Evolutionary conservation across 2,888 invertebrate species (phyloP).

Genomic region (Cryptus armator): DNA sequence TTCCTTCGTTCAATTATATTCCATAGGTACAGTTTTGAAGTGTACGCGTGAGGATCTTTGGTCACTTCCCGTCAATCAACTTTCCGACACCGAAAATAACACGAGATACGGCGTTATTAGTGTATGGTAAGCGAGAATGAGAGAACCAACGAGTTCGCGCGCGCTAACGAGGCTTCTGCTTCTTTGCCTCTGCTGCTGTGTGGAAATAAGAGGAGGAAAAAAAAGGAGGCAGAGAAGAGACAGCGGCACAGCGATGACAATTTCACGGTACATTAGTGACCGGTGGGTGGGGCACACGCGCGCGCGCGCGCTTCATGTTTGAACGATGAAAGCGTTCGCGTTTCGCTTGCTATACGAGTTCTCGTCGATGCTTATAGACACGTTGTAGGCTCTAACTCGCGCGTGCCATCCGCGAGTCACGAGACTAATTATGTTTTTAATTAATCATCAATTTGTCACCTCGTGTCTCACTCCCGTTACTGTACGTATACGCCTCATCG

Average conservation of each 20-base stretch:
- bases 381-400: constrained; percentile 54
- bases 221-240: constrained; percentile 62
- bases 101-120: constrained; percentile 50
- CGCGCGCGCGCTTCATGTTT: constrained; percentile 26
- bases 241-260: constrained; percentile 78
- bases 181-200: constrained; percentile 36
- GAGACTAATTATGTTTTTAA: constrained; percentile 84
- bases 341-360: not conserved
- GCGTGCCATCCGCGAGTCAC: constrained; percentile 56
- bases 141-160: constrained; percentile 56
- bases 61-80: constrained; percentile 60
- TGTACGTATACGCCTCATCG: constrained; percentile 38
- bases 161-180: constrained; percentile 65
- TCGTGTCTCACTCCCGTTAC: constrained; percentile 63
- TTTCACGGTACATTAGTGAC: constrained; percentile 83
- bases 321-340: constrained; percentile 41
- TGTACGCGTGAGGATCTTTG: constrained; percentile 15
- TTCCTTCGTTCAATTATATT: constrained; percentile 21
- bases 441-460: constrained; percentile 84
- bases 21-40: constrained; percentile 10
- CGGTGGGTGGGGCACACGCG: constrained; percentile 74
- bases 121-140: constrained; percentile 41
- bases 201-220: constrained; percentile 66
- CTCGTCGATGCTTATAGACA: constrained; percentile 51
- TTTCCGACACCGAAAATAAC: constrained; percentile 60